Percentiles rank a stretch among this genome's conserved stretches.
phyloP scores from a whole-genome alignment of 1,140 invertebrate species.

The Ruditapes philippinarum region DNA sequence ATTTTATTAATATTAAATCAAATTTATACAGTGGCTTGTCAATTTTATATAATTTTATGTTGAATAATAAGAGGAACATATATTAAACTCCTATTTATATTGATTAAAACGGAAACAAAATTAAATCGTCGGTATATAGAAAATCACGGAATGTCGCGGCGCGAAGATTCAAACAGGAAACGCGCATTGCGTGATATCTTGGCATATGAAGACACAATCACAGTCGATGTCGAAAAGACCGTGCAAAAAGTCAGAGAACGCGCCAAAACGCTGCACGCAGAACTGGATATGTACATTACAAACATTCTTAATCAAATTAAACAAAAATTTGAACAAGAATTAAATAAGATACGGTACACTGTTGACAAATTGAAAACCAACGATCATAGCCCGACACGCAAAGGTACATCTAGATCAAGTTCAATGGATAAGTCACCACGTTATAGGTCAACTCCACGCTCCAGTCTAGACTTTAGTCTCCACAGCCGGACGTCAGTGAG shows the following conservation, averaged over 20 bases:
- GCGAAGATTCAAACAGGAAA: conserved; percentile 16
- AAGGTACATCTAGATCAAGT: background rate
- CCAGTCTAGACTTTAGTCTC: background rate
- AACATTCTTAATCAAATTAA: conserved; percentile 38
- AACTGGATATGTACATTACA: conserved; percentile 52
- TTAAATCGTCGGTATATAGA: too few species aligned
- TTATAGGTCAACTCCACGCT: conserved; percentile 61
- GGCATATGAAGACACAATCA: conserved; percentile 53
- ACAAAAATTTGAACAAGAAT: conserved; percentile 56
- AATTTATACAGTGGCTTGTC: background rate
- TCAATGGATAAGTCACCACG: conserved; percentile 26
- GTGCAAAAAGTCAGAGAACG: conserved; percentile 57
- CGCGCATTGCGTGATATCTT: conserved; percentile 29
- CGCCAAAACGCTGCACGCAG: conserved; percentile 39
- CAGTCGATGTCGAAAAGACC: conserved; percentile 54
- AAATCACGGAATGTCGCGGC: background rate
- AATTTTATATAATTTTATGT: background rate
- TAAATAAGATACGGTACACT: conserved; percentile 16
- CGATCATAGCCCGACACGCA: background rate
- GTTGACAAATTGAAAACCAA: conserved; percentile 50
- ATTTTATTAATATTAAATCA: too few species aligned
- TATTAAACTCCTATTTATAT: background rate
- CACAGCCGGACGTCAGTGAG: background rate
- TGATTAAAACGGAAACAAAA: background rate
- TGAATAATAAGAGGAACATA: background rate